These are phyloP conservation scores for Drosophila suboccidentalis DNA, from an alignment of 2,888 invertebrate species.

Conservation along the genomic window DNA sequence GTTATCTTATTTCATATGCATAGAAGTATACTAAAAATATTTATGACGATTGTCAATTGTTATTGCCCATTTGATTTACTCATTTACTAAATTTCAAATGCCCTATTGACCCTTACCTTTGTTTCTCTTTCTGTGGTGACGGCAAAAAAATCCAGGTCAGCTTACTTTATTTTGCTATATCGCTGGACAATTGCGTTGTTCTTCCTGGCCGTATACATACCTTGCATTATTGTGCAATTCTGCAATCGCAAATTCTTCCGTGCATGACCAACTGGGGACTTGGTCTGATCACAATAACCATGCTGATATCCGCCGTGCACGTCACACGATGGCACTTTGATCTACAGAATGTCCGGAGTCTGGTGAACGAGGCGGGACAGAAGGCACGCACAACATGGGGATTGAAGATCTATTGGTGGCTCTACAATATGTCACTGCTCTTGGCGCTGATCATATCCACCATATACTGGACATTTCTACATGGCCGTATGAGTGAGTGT, in stretches of 20 bases:
- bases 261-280: conserved; percentile 86
- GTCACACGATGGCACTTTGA: conserved; percentile 84
- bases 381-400: conserved; percentile 76
- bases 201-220: conserved; percentile 76
- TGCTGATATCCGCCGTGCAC: conserved; percentile 81
- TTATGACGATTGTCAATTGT: not conserved
- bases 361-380: conserved; percentile 63
- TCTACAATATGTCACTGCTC: conserved; percentile 89
- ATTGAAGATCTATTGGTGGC: conserved; percentile 89
- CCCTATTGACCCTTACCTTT: not conserved
- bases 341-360: conserved; percentile 63
- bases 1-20: conserved; percentile 5
- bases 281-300: conserved; percentile 78
- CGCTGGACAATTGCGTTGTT: conserved; percentile 83
- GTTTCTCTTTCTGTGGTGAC: conserved; percentile 68
- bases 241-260: conserved; percentile 81
- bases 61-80: not conserved
- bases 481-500: conserved; percentile 83
- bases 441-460: conserved; percentile 90
- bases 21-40: conserved; percentile 1
- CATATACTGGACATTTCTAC: conserved; percentile 89
- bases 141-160: conserved; percentile 84
- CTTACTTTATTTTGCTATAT: conserved; percentile 78
- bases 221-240: conserved; percentile 74
- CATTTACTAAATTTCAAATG: not conserved